Evolutionary conservation across 2,888 invertebrate species (phyloP).

Genomic region (Cordilura impudica): DNA sequence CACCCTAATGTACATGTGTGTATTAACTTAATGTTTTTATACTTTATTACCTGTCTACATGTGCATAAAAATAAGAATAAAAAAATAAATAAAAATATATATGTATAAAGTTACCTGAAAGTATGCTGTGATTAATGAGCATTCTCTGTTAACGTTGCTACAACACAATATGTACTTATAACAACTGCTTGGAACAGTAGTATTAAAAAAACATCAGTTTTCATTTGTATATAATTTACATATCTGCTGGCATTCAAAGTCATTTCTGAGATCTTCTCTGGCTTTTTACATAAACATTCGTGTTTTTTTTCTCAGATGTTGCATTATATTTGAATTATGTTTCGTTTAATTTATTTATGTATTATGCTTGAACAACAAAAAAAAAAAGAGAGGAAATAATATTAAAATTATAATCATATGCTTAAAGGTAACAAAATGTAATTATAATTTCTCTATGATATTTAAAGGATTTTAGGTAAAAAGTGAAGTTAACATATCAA

Average conservation of each 20-base stretch:
- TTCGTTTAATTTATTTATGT: background rate
- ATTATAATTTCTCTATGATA: background rate
- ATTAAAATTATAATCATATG: constrained; percentile 10
- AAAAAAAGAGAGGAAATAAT: background rate
- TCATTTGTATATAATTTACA: background rate
- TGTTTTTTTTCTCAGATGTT: background rate
- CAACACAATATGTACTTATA: constrained; percentile 3
- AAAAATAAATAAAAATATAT: too few species aligned
- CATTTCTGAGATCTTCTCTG: background rate
- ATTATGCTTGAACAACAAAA: too few species aligned
- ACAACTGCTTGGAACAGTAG: background rate
- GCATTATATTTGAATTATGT: background rate
- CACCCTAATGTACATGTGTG: constrained; percentile 17
- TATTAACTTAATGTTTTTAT: background rate
- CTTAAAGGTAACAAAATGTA: background rate
- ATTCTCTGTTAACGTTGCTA: constrained; percentile 18
- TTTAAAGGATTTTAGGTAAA: background rate
- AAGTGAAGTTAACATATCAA: background rate
- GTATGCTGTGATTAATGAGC: constrained; percentile 55
- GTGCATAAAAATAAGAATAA: constrained; percentile 44
- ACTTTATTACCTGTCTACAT: constrained; percentile 33
- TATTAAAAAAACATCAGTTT: background rate
- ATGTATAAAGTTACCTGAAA: constrained; percentile 39
- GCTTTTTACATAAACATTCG: background rate
- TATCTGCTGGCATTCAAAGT: background rate